Percentiles rank a stretch among this genome's conserved stretches.
Conservation (phyloP, 2,113 vertebrate species). For the Lampris incognitus region DNA sequence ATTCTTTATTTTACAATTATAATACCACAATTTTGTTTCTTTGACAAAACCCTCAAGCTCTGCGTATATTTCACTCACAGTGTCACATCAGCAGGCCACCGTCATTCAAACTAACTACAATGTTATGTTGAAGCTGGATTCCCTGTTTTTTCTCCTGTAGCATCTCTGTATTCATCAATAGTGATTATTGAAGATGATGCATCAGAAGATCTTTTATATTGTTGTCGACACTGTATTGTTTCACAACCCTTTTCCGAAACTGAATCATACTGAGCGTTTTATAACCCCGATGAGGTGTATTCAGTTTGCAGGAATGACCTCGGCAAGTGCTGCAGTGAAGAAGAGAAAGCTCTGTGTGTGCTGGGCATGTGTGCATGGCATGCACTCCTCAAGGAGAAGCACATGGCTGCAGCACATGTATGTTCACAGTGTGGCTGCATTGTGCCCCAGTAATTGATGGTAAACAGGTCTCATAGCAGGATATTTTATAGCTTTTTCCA, state of each 20-base stretch:
- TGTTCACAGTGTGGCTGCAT: constrained; percentile 61
- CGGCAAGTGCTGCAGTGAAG: constrained; percentile 18
- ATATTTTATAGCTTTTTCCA: constrained; percentile 77
- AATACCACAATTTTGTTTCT: too few species aligned
- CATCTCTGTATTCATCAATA: background rate
- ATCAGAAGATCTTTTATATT: background rate
- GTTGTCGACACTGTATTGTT: background rate
- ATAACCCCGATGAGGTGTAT: constrained; percentile 32
- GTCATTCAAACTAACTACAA: background rate
- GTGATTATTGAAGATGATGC: background rate
- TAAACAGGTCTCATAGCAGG: constrained; percentile 72
- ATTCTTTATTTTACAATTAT: too few species aligned
- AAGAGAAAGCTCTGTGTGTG: constrained; percentile 47
- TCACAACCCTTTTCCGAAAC: constrained; percentile 26
- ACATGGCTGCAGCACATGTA: constrained; percentile 58
- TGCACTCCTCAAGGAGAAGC: constrained; percentile 44
- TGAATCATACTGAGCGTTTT: constrained; percentile 19
- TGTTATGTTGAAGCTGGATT: too few species aligned
- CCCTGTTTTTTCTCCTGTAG: too few species aligned
- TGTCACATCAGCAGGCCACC: too few species aligned
- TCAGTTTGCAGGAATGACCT: constrained; percentile 45
- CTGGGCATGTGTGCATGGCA: constrained; percentile 38
- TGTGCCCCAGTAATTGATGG: constrained; percentile 67
- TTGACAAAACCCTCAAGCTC: too few species aligned
- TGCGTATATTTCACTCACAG: too few species aligned